Conservation (phyloP, 2,888 invertebrate genomes). For the Phasia obesa region DNA sequence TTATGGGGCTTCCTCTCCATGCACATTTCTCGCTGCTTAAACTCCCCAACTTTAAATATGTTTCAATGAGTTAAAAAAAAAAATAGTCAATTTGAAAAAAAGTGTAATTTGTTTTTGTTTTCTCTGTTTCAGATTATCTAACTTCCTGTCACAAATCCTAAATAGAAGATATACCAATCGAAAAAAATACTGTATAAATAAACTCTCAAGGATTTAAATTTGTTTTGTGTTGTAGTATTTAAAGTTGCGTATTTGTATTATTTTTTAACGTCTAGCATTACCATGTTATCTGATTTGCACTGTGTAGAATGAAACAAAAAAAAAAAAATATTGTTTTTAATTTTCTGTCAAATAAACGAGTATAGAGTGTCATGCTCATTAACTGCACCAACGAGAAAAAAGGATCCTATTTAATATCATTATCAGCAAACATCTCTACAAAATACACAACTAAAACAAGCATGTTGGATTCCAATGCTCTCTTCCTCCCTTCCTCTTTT, state of each 20-base stretch:
- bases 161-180: constrained; percentile 36
- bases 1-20: constrained; percentile 59
- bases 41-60: constrained; percentile 34
- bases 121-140: constrained; percentile 54
- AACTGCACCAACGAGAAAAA: constrained; percentile 47
- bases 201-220: constrained; percentile 43
- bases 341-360: constrained; percentile 38
- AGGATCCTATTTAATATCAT: constrained; percentile 62
- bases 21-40: not conserved
- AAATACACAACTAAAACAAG: constrained; percentile 23
- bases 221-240: constrained; percentile 33
- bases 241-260: constrained; percentile 19
- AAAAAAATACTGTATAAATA: not conserved
- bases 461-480: constrained; percentile 8
- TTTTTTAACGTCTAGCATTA: constrained; percentile 63
- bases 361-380: constrained; percentile 39
- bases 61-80: constrained; percentile 11
- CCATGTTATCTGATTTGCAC: constrained; percentile 64
- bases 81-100: constrained; percentile 4
- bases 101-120: constrained; percentile 37
- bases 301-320: constrained; percentile 18
- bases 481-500: not conserved
- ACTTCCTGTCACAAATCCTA: constrained; percentile 68
- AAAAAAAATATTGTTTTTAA: constrained; percentile 22
- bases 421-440: constrained; percentile 53